Conservation (phyloP, 1,140 invertebrate genomes). For the Eriosoma lanigerum region DNA sequence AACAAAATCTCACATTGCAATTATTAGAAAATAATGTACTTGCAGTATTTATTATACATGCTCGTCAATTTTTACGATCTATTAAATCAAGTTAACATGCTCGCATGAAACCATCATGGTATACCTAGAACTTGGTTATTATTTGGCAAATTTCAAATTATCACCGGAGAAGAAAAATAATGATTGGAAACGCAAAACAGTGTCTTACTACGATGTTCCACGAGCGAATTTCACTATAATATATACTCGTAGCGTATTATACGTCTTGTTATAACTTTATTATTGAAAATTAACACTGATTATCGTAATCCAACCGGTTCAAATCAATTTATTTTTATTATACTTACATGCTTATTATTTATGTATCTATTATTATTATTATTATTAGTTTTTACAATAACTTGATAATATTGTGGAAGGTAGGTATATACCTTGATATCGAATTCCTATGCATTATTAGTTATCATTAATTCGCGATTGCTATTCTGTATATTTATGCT, state of each 20-base stretch:
- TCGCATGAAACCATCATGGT: no score
- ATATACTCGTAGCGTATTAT: neutral
- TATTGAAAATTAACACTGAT: constrained; percentile 21
- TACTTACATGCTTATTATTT: neutral
- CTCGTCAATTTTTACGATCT: neutral
- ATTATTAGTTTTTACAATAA: neutral
- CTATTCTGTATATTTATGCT: no score
- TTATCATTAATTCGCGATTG: no score
- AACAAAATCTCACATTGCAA: neutral
- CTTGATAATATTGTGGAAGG: neutral
- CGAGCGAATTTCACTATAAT: neutral
- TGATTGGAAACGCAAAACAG: neutral
- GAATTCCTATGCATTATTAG: neutral
- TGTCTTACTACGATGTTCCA: neutral
- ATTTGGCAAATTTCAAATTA: constrained; percentile 5
- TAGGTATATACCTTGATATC: neutral
- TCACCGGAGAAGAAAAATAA: neutral
- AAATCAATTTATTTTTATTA: constrained; percentile 36
- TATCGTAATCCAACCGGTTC: neutral
- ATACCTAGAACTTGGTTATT: neutral
- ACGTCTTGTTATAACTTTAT: constrained; percentile 10
- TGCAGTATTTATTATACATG: neutral
- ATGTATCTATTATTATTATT: neutral
- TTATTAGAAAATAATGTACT: neutral
- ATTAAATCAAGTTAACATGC: neutral